These are phyloP conservation scores for Holacanthella duospinosa DNA, from an alignment of 2,888 invertebrate species.

Conservation along the genomic window DNA sequence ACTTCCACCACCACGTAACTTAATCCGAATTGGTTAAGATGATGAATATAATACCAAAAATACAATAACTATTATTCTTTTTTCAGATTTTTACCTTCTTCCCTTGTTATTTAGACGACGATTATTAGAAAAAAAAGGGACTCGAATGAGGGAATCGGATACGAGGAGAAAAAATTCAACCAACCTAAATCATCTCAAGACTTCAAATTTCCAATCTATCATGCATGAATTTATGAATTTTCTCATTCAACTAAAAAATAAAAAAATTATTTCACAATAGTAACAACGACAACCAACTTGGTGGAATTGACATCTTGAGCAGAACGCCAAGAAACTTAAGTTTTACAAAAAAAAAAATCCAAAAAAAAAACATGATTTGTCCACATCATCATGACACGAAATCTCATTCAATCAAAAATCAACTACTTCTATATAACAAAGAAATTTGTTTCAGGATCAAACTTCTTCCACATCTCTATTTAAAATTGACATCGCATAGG, in stretches of 20 bases:
- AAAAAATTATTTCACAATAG: neutral
- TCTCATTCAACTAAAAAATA: neutral
- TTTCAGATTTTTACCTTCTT: neutral
- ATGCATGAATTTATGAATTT: neutral
- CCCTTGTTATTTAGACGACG: neutral
- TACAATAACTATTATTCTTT: neutral
- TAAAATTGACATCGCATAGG: too few relatives aligned
- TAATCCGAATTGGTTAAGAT: constrained; percentile 2
- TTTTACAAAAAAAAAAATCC: neutral
- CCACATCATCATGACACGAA: constrained; percentile 2
- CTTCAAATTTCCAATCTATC: neutral
- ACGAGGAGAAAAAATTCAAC: neutral
- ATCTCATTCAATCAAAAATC: too few relatives aligned
- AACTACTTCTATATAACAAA: too few relatives aligned
- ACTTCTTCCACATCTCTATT: too few relatives aligned
- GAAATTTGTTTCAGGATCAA: too few relatives aligned
- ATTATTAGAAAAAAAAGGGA: neutral
- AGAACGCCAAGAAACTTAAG: neutral
- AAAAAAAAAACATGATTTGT: neutral
- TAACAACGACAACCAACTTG: too few relatives aligned
- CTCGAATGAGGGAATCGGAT: neutral
- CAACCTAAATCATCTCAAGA: neutral
- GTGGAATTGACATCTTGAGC: neutral
- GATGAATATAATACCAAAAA: neutral
- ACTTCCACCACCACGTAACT: neutral